Percentiles rank a stretch among this genome's conserved stretches.
Conservation (phyloP, 2,888 invertebrate genomes). For the Mantis religiosa region DNA sequence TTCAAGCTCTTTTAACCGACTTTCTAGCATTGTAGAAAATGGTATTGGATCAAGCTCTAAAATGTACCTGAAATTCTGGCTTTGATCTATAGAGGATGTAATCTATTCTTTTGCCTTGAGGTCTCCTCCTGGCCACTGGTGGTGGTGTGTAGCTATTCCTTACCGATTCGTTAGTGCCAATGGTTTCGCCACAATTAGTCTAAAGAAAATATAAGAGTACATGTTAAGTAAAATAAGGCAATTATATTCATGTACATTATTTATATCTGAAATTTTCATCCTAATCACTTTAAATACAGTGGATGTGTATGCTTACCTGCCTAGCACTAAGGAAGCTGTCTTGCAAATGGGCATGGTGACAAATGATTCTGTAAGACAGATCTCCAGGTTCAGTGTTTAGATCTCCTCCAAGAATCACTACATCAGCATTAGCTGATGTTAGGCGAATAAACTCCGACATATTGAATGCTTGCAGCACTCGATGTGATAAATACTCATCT, state of each 20-base stretch:
- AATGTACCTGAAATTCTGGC: slow-evolving; percentile 29
- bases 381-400: slow-evolving; percentile 88
- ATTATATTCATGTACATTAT: too few species aligned
- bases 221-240: background rate
- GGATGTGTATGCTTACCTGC: background rate
- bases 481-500: slow-evolving; percentile 89
- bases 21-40: too few species aligned
- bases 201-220: background rate
- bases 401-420: slow-evolving; percentile 88
- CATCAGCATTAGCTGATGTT: slow-evolving; percentile 72
- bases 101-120: slow-evolving; percentile 86
- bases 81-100: slow-evolving; percentile 70
- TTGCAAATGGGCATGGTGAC: slow-evolving; percentile 32
- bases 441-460: slow-evolving; percentile 89
- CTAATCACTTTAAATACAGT: background rate
- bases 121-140: slow-evolving; percentile 49
- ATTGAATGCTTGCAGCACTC: slow-evolving; percentile 90
- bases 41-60: too few species aligned
- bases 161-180: slow-evolving; percentile 73
- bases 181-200: slow-evolving; percentile 32
- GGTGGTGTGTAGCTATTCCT: slow-evolving; percentile 77
- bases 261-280: background rate
- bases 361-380: slow-evolving; percentile 59
- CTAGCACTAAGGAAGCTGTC: slow-evolving; percentile 33
- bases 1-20: too few species aligned